Evolutionary conservation across 2,888 invertebrate species (phyloP), one percentile per base, ranked within the genome.

Genomic region (Rapana venosa): DNA sequence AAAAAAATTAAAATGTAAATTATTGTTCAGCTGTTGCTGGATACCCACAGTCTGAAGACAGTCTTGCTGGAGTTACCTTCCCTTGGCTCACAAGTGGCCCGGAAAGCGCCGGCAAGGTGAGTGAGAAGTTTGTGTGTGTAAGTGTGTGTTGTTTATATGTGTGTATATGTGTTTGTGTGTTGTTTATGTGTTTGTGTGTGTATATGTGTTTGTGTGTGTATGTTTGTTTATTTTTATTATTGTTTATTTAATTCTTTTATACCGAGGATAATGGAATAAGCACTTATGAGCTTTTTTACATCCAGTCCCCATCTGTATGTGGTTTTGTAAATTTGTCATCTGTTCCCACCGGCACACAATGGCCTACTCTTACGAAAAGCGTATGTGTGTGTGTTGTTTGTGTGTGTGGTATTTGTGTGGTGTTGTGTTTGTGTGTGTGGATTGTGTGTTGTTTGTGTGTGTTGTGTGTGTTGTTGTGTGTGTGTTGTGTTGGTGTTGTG

Each of bases 31-130:
- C 98, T 99, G 97, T 96, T 99, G 84, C 96, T 99, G 0, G 99
- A 99, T 95, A 98, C 99, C 4, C 97, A 97, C 92, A 96, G 96
- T 4, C 93, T 97, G 91, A 97, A 97, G 94, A 99, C 99, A 0
- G 98, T 98, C 0, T 96, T 99, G 85, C 96, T 99, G n/a, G 98
- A 99, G 96, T 97, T 99, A 93, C 99, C 99, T 0, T 98, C 98
- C 0, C 97, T 99, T 47, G 98, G 98, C 0, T 98, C 98, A 0
- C 98, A 98, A 94, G 98, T 99, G 0, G 92, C 97, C 92, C 97
- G 98, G 15, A 98, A 98, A 93, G 98, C 99, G 11, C 99, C 99
- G 0, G 98, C 98, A 0, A 98, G 98, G 91, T 98, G 97, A 87
- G 93, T 88, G 4, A 13, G 30, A 35, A 36, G n/a, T 47, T 36